Evolutionary conservation across 1,140 invertebrate species (phyloP), one percentile per base, ranked within the genome.

Genomic region (Copidosoma floridanum): DNA sequence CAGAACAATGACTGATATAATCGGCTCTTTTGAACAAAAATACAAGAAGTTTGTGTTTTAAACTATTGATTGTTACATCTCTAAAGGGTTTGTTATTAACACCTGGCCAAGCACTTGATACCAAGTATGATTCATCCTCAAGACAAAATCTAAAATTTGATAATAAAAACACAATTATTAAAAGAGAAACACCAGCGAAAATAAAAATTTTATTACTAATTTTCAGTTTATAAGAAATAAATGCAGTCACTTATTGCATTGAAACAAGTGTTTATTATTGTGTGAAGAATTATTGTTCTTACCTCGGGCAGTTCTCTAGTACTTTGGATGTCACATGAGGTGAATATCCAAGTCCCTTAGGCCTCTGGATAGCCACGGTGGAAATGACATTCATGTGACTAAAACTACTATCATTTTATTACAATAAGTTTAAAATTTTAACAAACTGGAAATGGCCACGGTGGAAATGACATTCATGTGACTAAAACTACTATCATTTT

Each of bases 21-120:
- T 85, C 79, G 2, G 93, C 92, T 78, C 86, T 82, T 76, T 85
- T 88, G 68, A 87, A 95, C 16, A 96, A 79, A 80, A 91, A 93
- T 3, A 90, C 90, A 41, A 97, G 80, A 47, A 97, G 79, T 69
- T 93, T 86, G 69, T 97, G 94, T 76, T 97, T 97, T 12, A 97
- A 78, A 51, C 88, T 89, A 77, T 93, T 94, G 61, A 95, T 92
- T 29, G 85, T 87, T 29, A 79, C 80, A 74, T 95, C 93, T 71
- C 86, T 84, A 73, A 88, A 93, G 4, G 91, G 86, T 68, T 87
- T 82, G 54, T 82, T 81, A 69, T 82, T 83, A 21, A 81, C 78
- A 20, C 70, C 68, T 43, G 72, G 69, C 68, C 72, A 77, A 23
- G 76, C 79, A 58, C 80, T 82, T 16, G 84, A 83, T 1, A 87